Conservation (phyloP, 2,113 vertebrate species). For the Empidonax traillii region DNA sequence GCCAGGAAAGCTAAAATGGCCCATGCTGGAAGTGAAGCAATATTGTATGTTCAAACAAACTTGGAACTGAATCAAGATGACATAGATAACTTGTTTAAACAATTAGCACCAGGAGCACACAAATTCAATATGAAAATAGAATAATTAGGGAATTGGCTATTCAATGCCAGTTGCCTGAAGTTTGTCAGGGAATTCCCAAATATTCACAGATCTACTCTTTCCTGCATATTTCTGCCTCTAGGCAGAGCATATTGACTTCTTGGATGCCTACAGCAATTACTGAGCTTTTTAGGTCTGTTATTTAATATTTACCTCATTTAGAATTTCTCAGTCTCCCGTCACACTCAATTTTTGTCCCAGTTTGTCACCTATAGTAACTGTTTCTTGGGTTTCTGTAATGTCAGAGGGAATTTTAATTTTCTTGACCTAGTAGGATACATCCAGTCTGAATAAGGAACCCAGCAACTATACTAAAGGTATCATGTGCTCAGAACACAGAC, state of each 20-base stretch:
- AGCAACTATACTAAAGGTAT: not conserved
- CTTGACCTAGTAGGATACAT: not conserved
- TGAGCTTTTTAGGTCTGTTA: not conserved
- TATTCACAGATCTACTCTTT: not conserved
- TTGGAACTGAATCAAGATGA: not conserved
- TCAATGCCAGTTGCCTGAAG: not conserved
- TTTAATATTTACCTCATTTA: not conserved
- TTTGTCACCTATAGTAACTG: not conserved
- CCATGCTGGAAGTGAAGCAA: not conserved
- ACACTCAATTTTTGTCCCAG: rapidly evolving
- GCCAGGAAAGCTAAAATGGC: not conserved
- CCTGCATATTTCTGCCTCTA: not conserved
- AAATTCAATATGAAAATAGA: not conserved
- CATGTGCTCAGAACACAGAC: not conserved
- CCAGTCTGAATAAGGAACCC: not conserved
- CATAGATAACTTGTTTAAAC: not conserved
- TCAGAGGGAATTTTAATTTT: not conserved
- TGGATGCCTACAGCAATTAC: not conserved
- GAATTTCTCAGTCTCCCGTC: not conserved
- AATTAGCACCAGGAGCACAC: not conserved
- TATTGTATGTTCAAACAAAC: not conserved
- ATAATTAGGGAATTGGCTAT: not conserved
- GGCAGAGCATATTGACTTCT: not conserved
- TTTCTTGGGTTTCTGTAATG: not conserved
- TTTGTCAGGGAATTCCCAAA: not conserved